These are phyloP conservation scores for Eudasyphora cyanicolor DNA, from an alignment of 2,888 invertebrate genomes.

Conservation along the genomic window DNA sequence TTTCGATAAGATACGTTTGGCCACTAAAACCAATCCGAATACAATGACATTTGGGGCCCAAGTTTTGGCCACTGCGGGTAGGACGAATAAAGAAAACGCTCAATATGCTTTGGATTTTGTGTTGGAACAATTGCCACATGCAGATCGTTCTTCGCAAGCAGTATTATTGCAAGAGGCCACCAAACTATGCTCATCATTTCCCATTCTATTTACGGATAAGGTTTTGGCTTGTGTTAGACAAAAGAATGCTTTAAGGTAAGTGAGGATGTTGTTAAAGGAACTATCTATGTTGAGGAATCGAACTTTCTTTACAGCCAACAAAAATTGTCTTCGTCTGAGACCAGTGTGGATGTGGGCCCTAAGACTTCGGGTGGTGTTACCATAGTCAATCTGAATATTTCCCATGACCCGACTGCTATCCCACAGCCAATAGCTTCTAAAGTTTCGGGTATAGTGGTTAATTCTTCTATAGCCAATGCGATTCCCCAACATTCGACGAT, in stretches of 20 bases:
- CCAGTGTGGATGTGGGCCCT: conserved; percentile 83
- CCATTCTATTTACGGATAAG: conserved; percentile 89
- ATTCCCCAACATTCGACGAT: conserved; percentile 63
- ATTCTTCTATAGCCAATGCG: conserved; percentile 59
- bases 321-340: conserved; percentile 71
- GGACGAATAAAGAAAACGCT: conserved; percentile 88
- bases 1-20: conserved; percentile 85
- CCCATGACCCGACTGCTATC: conserved; percentile 66
- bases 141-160: conserved; percentile 87
- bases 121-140: conserved; percentile 86
- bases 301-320: conserved; percentile 72
- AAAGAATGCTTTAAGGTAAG: conserved; percentile 81
- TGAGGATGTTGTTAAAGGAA: neutral
- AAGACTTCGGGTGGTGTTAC: conserved; percentile 89
- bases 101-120: conserved; percentile 91
- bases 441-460: conserved; percentile 65
- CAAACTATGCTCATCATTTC: conserved; percentile 89
- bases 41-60: conserved; percentile 86
- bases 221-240: conserved; percentile 88
- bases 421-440: conserved; percentile 63
- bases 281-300: neutral
- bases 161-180: conserved; percentile 90
- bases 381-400: conserved; percentile 87
- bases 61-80: conserved; percentile 87
- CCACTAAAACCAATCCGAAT: conserved; percentile 85